Evolutionary conservation across 2,888 invertebrate species (phyloP).

Genomic region (Alentia gelatinosa): DNA sequence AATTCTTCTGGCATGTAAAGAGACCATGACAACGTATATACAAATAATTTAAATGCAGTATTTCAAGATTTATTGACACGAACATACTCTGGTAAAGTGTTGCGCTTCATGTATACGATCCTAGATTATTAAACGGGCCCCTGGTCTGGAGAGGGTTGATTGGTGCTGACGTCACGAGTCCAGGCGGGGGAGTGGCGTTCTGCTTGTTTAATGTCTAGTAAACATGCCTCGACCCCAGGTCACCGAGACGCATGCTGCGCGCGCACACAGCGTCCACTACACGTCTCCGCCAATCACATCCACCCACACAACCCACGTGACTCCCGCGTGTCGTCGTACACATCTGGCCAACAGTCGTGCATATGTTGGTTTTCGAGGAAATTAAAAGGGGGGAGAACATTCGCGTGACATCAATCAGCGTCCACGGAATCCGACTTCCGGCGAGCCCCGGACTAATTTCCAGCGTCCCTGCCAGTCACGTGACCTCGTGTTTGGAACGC

Average conservation of each 20-base stretch:
- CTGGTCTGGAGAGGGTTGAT: too few species aligned
- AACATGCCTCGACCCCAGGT: background rate
- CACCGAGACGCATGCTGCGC: too few species aligned
- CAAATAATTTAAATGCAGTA: too few species aligned
- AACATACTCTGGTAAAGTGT: too few species aligned
- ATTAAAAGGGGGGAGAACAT: slow-evolving; percentile 6
- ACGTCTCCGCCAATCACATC: background rate
- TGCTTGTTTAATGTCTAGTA: background rate
- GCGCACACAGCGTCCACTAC: background rate
- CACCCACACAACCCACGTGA: background rate
- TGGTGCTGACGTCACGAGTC: too few species aligned
- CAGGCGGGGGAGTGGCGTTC: background rate
- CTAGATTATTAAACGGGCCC: too few species aligned
- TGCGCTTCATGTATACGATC: too few species aligned
- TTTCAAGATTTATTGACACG: too few species aligned
- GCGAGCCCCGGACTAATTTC: background rate
- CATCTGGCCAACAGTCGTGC: background rate
- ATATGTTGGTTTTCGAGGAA: slow-evolving; percentile 6
- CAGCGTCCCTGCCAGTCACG: background rate
- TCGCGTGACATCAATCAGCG: slow-evolving; percentile 22
- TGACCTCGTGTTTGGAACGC: background rate
- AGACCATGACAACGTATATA: too few species aligned
- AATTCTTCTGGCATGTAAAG: too few species aligned
- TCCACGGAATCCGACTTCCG: background rate
- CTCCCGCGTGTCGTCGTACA: background rate